These are phyloP conservation scores for Tetranychus cinnabarinus DNA, from an alignment of 1,140 invertebrate genomes.

Conservation along the genomic window DNA sequence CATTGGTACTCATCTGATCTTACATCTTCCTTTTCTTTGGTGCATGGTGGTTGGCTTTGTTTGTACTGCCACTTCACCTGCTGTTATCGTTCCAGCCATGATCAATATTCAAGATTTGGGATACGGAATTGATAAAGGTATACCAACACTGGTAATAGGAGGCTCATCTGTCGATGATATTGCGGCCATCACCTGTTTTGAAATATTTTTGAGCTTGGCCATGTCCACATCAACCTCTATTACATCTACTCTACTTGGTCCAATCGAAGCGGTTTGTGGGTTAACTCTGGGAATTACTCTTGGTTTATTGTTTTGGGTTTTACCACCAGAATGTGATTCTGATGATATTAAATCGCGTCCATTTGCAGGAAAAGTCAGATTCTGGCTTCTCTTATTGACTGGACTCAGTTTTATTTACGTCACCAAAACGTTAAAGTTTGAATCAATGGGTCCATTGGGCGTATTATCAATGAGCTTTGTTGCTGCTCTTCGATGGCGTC, in stretches of 20 bases:
- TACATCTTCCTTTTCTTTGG: constrained; percentile 67
- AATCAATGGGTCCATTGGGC: constrained; percentile 40
- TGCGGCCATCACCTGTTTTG: constrained; percentile 29
- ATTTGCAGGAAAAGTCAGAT: neutral
- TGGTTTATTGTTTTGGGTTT: too few relatives aligned
- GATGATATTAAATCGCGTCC: neutral
- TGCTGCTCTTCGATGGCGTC: constrained; percentile 26
- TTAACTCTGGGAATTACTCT: too few relatives aligned
- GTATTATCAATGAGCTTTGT: constrained; percentile 59
- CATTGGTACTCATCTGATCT: constrained; percentile 40
- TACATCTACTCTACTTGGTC: too few relatives aligned
- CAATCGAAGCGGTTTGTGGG: too few relatives aligned
- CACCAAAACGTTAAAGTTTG: neutral
- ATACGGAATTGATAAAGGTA: constrained; percentile 74
- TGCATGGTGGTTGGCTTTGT: constrained; percentile 57
- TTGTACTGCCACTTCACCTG: constrained; percentile 72
- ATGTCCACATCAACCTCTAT: too few relatives aligned
- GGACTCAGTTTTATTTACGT: neutral
- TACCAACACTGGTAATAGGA: constrained; percentile 83
- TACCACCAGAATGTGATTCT: too few relatives aligned
- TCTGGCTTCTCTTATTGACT: neutral
- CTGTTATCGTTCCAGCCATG: constrained; percentile 75
- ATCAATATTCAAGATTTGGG: constrained; percentile 54
- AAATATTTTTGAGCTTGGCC: too few relatives aligned
- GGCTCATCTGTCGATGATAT: constrained; percentile 72